Conservation (phyloP, 2,888 invertebrate species). For the Leptinotarsa tumamoca region DNA sequence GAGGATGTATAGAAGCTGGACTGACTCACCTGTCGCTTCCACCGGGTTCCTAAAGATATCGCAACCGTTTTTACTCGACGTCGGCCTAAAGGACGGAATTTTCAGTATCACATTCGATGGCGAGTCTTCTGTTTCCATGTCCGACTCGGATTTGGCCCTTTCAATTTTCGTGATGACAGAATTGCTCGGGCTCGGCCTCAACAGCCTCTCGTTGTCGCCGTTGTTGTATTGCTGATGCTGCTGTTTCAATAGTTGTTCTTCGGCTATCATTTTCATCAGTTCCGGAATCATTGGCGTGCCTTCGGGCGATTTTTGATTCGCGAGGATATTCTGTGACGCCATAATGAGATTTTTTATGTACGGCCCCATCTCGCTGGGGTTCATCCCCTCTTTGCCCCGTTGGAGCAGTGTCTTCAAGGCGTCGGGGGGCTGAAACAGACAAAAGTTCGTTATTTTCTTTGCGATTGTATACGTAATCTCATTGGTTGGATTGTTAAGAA, state of each 20-base stretch:
- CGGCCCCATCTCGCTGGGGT: slow-evolving; percentile 63
- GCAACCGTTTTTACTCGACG: slow-evolving; percentile 67
- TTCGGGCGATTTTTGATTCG: slow-evolving; percentile 59
- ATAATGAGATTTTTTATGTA: slow-evolving; percentile 70
- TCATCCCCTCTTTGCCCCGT: slow-evolving; percentile 64
- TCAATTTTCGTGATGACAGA: slow-evolving; percentile 63
- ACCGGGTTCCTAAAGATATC: slow-evolving; percentile 60
- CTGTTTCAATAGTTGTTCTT: slow-evolving; percentile 67
- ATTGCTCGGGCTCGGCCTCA: slow-evolving; percentile 65
- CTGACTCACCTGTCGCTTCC: slow-evolving; percentile 40
- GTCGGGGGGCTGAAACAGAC: slow-evolving; percentile 61
- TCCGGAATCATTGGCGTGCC: slow-evolving; percentile 68
- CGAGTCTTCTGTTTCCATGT: slow-evolving; percentile 69
- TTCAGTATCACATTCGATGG: slow-evolving; percentile 85
- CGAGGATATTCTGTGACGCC: slow-evolving; percentile 60
- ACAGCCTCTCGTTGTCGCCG: slow-evolving; percentile 60
- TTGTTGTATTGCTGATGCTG: slow-evolving; percentile 59
- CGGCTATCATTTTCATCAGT: slow-evolving; percentile 71
- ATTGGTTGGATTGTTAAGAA: too few relatives aligned
- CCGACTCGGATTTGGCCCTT: slow-evolving; percentile 62
- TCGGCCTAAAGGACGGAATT: slow-evolving; percentile 92
- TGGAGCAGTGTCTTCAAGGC: slow-evolving; percentile 69
- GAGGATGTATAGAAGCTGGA: not conserved
- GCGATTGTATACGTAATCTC: too few relatives aligned
- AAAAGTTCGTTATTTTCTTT: not conserved